These are phyloP conservation scores for Acanthurus leucopareius DNA, from an alignment of 2,797 vertebrate species.

Conservation along the genomic window DNA sequence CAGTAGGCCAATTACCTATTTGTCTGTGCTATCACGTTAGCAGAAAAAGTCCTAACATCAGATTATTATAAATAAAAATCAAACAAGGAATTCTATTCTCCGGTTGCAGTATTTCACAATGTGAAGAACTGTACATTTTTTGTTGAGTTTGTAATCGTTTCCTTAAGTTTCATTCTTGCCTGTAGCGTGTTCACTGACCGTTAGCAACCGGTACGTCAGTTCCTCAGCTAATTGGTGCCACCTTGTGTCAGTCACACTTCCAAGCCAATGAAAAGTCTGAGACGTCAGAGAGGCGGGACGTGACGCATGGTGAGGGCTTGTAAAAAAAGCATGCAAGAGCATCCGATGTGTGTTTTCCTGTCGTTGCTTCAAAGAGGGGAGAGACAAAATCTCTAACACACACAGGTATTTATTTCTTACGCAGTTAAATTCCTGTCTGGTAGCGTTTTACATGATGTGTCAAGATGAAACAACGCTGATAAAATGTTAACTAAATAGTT, in stretches of 20 bases:
- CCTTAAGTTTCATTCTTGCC: constrained; percentile 21
- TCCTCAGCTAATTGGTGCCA: neutral
- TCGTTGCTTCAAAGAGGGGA: fast-evolving
- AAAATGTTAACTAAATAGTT: neutral
- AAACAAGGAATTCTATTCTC: neutral
- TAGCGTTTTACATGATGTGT: neutral
- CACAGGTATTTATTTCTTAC: constrained; percentile 19
- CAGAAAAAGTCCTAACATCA: neutral
- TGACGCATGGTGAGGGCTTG: fast-evolving
- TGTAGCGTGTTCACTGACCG: fast-evolving
- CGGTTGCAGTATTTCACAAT: no score
- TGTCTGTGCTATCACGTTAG: neutral
- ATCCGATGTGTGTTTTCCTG: no score
- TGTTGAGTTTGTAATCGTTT: constrained; percentile 26
- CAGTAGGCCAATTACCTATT: neutral
- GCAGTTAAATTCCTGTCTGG: no score
- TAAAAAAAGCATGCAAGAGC: neutral
- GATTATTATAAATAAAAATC: neutral
- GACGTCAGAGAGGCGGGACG: constrained; percentile 14
- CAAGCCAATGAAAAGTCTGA: constrained; percentile 35
- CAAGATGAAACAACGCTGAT: neutral
- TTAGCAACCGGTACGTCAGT: no score
- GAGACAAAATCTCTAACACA: fast-evolving
- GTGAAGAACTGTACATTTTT: neutral
- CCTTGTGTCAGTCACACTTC: neutral